Conservation (phyloP, 2,113 vertebrate species). For the Salvelinus namaycush region DNA sequence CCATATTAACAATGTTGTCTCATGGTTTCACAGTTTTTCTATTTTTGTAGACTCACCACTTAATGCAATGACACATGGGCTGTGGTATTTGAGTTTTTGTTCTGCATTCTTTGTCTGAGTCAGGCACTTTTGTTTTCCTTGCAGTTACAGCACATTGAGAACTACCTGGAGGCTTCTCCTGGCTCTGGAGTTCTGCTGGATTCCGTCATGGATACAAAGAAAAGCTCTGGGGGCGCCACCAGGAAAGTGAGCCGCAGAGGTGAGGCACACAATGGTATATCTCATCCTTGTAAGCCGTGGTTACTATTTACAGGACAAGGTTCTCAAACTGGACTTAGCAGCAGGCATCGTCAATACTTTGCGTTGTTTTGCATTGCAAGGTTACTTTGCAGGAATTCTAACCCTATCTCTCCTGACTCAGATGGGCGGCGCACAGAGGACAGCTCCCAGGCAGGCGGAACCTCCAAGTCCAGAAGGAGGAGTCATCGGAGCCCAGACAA, state of each 20-base stretch:
- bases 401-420: slow-evolving; percentile 34
- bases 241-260: slow-evolving; percentile 81
- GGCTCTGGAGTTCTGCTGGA: slow-evolving; percentile 80
- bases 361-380: too few species aligned
- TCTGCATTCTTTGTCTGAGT: neutral
- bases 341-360: too few species aligned
- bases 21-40: slow-evolving; percentile 19
- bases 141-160: slow-evolving; percentile 92
- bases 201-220: slow-evolving; percentile 85
- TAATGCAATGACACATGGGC: neutral
- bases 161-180: slow-evolving; percentile 84
- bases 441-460: slow-evolving; percentile 60
- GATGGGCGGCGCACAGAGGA: slow-evolving; percentile 66
- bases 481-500: slow-evolving; percentile 81
- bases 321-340: neutral
- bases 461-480: slow-evolving; percentile 65
- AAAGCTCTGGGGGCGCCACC: slow-evolving; percentile 67
- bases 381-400: neutral
- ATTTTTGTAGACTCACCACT: neutral
- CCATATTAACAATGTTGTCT: neutral
- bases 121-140: slow-evolving; percentile 12
- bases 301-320: neutral
- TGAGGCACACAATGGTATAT: slow-evolving; percentile 53
- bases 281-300: neutral
- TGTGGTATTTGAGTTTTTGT: neutral